Base-by-base conservation (phyloP, 2,113 vertebrate species). In the Coptodon bakossiorum region DNA sequence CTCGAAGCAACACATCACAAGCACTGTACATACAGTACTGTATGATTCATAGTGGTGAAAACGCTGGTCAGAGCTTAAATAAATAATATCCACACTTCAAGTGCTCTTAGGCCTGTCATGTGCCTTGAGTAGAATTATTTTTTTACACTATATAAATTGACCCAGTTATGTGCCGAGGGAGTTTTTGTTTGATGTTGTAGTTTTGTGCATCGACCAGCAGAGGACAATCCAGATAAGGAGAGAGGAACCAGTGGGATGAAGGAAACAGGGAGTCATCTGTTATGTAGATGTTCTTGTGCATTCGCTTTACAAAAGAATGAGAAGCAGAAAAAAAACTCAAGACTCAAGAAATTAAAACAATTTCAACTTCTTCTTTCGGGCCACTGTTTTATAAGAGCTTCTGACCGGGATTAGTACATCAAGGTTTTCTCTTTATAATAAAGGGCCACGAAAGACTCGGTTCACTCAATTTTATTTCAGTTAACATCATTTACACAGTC, bases 131-230 rank as follows among this genome's bases (percentile, higher is more conserved):
- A 11, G 24, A 45, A 0, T 48, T 29, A 3, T 9, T 11, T 11
- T 50, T 78, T 0, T 12, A 50, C 45, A 78, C 6, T 5, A 3
- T 19, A 76, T 29, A 48, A 76, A 10, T 48, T 43, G 40, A 24
- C 40, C 1, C 3, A 73, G 14, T 1, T 48, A 27, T 76, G 14
- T 29, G 22, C 22, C 48, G 14, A 76, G 0, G 40, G 24, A 76
- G 40, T 17, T 76, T 76, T 11, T 76, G 40, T 54, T 22, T 82
- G 36, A 22, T 56, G 81, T 4, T 80, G 84, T 73, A 91, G 83
- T 85, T 84, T 12, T 50, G 40, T 12, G 4, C 7, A 4, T 7
- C 76, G 71, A 59, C 93, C 93, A 95, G 90, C 73, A 93, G 93
- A 90, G 93, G 89, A 82, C 88, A 71, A 31, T 86, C 76, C 84